Conservation (phyloP, 2,113 vertebrate species). For the Onychorhynchus coronatus region DNA sequence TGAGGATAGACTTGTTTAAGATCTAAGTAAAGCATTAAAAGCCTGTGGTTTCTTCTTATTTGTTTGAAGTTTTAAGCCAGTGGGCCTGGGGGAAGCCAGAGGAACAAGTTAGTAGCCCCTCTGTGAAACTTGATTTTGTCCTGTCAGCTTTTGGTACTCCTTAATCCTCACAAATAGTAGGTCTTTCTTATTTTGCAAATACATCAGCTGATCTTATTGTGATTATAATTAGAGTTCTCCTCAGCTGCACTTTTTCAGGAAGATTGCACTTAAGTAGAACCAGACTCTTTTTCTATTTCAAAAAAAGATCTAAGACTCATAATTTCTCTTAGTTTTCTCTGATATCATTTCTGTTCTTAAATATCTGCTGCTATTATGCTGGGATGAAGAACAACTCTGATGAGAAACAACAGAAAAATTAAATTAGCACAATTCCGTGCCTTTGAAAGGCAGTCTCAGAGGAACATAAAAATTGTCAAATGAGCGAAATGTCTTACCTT, state of each 20-base stretch:
- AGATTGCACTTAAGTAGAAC: not conserved
- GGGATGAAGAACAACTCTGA: not conserved
- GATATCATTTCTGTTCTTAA: not conserved
- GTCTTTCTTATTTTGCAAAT: not conserved
- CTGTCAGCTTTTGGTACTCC: not conserved
- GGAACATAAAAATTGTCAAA: not conserved
- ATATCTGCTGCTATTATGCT: not conserved
- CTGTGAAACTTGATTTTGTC: not conserved
- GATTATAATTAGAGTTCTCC: not conserved
- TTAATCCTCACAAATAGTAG: not conserved
- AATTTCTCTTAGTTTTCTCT: not conserved
- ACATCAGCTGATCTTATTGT: not conserved
- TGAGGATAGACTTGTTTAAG: fast-evolving
- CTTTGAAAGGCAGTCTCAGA: not conserved
- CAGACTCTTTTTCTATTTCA: not conserved
- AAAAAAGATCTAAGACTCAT: not conserved
- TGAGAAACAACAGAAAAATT: not conserved
- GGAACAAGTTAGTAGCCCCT: not conserved
- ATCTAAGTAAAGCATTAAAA: not conserved
- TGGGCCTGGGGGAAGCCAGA: not conserved
- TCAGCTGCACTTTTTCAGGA: not conserved
- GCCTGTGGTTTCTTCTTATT: not conserved
- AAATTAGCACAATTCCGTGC: not conserved
- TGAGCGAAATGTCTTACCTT: not conserved
- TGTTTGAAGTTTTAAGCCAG: not conserved